Conservation (phyloP, 2,113 vertebrate species). For the Plecturocebus donacophilus region DNA sequence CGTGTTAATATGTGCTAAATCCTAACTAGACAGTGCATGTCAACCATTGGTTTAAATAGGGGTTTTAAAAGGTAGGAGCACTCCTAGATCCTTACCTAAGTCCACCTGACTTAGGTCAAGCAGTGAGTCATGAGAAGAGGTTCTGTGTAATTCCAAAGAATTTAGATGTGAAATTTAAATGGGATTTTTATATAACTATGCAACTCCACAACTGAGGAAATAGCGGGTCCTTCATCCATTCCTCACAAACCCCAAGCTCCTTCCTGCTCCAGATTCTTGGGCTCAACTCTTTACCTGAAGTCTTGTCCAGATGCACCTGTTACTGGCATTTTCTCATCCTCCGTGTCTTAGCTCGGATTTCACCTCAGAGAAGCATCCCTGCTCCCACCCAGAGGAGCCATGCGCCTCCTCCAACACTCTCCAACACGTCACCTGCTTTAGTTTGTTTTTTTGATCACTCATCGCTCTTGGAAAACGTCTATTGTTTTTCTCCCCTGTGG, state of each 20-base stretch:
- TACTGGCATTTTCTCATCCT: background rate
- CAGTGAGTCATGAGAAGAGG: background rate
- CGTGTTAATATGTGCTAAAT: background rate
- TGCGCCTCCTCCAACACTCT: background rate
- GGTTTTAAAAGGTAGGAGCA: background rate
- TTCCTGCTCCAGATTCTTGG: background rate
- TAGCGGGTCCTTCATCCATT: background rate
- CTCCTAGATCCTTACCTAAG: background rate
- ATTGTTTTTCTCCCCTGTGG: background rate
- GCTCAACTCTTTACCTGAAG: background rate
- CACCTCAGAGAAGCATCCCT: background rate
- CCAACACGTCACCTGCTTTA: background rate
- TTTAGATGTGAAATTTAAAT: background rate
- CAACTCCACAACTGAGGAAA: background rate
- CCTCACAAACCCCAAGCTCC: background rate
- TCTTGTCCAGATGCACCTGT: accelerated
- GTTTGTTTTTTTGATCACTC: background rate
- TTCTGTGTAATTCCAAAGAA: background rate
- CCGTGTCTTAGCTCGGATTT: accelerated
- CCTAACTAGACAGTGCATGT: background rate
- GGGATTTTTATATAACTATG: background rate
- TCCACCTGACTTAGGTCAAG: background rate
- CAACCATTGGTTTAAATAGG: background rate
- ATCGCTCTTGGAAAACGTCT: background rate
- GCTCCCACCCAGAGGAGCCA: background rate